Evolutionary conservation across 92 coral and sea anemone genomes (phyloP), one percentile per base, ranked within the genome.

Genomic region (Desmophyllum pertusum): DNA sequence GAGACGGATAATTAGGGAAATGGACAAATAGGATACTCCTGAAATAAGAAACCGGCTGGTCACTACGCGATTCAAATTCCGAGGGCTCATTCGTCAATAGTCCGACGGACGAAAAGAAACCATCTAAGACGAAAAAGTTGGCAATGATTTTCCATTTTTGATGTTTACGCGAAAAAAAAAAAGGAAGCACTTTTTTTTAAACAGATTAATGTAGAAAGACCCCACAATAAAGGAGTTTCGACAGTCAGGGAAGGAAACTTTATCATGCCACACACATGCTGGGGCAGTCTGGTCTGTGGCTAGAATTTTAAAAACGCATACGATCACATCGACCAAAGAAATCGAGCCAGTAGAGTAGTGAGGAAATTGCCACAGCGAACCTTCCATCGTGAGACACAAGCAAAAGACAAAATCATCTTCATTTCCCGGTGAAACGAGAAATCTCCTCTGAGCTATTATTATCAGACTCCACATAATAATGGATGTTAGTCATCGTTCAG

Each of bases 391-490:
- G 46, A 76, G 67, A 76, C 80, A n/a, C 40, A 52, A 0, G 67
- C 80, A 76, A 76, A 76, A 76, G 80, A 30, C 9, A 37, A 11
- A 35, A 76, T 35, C n/a, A 35, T 52, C 37, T 0, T 23, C n/a
- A 21, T n/a, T 52, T 39, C n/a, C 67, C 36, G 30, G 35, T 7
- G 6, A 61, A 41, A 77, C 70, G 81, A 25, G 70, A n/a, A 1
- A 41, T 77, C n/a, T n/a, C n/a, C 71, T 77, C 81, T n/a, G 18
- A 38, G 23, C 81, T 71, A 57, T 77, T n/a, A n/a, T 35, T 15
- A 10, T 19, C n/a, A 76, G 51, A 76, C 81, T 76, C 81, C 81
- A 76, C 52, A n/a, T 25, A n/a, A 59, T 27, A 25, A 77, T 35
- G 14, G 33, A 77, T 27, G n/a, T 40, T 77, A 1, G 71, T n/a